Evolutionary conservation across 2,888 invertebrate genomes (phyloP).

Genomic region (Drosophila mercatorum): DNA sequence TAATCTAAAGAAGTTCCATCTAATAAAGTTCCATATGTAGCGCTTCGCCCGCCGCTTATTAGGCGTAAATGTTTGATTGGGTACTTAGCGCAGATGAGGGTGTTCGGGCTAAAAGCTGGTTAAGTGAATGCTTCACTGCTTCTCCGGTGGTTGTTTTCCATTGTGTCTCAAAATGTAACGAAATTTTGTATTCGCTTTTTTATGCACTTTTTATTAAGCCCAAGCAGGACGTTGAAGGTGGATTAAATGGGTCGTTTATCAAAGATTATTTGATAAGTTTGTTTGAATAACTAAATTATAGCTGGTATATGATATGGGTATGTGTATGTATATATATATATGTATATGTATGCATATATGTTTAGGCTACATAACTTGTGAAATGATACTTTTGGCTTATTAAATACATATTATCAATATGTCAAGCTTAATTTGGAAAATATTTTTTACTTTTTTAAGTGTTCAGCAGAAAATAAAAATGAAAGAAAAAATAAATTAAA

Average conservation of each 20-base stretch:
- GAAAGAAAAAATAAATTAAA: too few species aligned
- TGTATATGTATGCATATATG: too few species aligned
- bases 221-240: conserved; percentile 9
- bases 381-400: too few species aligned
- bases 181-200: conserved; percentile 57
- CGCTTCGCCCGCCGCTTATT: conserved; percentile 59
- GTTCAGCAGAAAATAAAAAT: too few species aligned
- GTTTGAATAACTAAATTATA: conserved; percentile 1
- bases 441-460: not conserved
- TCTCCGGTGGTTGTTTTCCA: conserved; percentile 53
- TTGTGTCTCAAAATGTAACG: conserved; percentile 55
- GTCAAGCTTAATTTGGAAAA: not conserved
- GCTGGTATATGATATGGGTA: not conserved
- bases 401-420: too few species aligned
- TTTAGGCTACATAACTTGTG: too few species aligned
- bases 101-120: conserved; percentile 45
- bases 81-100: conserved; percentile 55
- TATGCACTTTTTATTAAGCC: conserved; percentile 26
- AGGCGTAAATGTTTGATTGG: conserved; percentile 72
- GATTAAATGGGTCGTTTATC: conserved; percentile 11
- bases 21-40: conserved; percentile 77
- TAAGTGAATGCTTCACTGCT: conserved; percentile 30
- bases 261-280: conserved; percentile 5
- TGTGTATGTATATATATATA: too few species aligned
- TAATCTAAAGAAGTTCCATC: conserved; percentile 70